These are phyloP conservation scores for Gorsachius magnificus DNA, from an alignment of 2,797 vertebrate species.

Conservation along the genomic window DNA sequence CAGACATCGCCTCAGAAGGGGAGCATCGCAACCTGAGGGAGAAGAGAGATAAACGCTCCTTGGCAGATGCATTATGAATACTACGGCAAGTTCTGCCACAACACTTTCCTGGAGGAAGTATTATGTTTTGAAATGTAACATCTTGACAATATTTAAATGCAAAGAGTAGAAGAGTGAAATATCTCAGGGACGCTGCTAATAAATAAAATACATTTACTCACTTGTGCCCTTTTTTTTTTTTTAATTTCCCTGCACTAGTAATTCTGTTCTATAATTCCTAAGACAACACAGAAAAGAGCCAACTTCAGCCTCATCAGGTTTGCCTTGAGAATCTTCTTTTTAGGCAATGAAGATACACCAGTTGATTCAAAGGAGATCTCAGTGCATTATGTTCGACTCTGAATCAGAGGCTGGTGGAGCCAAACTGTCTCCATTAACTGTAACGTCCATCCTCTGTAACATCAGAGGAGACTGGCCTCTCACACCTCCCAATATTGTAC, in stretches of 20 bases:
- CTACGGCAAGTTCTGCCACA: not conserved
- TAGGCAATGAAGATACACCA: not conserved
- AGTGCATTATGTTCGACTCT: rapidly evolving
- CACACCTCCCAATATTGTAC: not conserved
- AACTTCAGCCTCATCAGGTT: not conserved
- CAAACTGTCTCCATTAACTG: not conserved
- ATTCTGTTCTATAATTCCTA: not conserved
- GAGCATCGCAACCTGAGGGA: slow-evolving; percentile 37
- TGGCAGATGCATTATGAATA: slow-evolving; percentile 17
- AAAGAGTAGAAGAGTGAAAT: not conserved
- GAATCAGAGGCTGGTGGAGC: not conserved
- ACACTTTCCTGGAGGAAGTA: not conserved
- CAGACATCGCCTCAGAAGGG: slow-evolving; percentile 35
- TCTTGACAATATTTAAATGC: slow-evolving; percentile 14
- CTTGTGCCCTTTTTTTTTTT: not conserved
- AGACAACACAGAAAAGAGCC: not conserved
- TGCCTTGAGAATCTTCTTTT: not conserved
- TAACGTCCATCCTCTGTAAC: too few relatives aligned
- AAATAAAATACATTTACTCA: not conserved
- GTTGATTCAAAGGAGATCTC: not conserved
- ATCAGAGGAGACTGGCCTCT: not conserved
- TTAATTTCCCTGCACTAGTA: not conserved
- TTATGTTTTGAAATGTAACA: not conserved
- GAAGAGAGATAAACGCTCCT: slow-evolving; percentile 58
- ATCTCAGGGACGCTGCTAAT: not conserved